These are phyloP conservation scores for Pantherophis vulpinus DNA, from an alignment of 2,797 vertebrate species.

Conservation along the genomic window DNA sequence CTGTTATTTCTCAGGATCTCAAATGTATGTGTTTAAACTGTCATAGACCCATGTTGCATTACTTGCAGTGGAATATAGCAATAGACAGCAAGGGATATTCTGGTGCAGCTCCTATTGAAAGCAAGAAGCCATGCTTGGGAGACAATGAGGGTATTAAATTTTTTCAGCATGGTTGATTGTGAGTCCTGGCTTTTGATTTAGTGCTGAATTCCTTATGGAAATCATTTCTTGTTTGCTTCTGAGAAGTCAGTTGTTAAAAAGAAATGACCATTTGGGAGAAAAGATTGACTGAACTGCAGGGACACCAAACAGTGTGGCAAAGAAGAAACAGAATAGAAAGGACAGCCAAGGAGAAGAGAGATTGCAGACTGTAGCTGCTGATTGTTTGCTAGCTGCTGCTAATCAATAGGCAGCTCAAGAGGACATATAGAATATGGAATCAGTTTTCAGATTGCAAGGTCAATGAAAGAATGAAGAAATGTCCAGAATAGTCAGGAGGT, in stretches of 20 bases:
- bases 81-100: neutral
- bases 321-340: neutral
- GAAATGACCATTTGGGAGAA: neutral
- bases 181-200: neutral
- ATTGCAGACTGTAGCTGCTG: neutral
- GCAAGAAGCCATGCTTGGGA: neutral
- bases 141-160: neutral
- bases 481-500: neutral
- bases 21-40: neutral
- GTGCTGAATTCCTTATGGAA: neutral
- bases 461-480: neutral
- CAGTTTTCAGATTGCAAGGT: neutral
- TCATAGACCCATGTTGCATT: neutral
- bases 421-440: neutral
- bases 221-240: neutral
- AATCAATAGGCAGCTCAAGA: neutral
- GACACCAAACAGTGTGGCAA: neutral
- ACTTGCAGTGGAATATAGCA: neutral
- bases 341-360: neutral
- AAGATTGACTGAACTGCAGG: neutral
- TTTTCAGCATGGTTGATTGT: neutral
- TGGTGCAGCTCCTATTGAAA: neutral
- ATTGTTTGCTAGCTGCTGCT: neutral
- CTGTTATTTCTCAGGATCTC: neutral
- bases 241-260: neutral